Evolutionary conservation across 2,797 vertebrate genomes (phyloP), one percentile per base, ranked within the genome.

Genomic region (Silurus lanzhouensis): DNA sequence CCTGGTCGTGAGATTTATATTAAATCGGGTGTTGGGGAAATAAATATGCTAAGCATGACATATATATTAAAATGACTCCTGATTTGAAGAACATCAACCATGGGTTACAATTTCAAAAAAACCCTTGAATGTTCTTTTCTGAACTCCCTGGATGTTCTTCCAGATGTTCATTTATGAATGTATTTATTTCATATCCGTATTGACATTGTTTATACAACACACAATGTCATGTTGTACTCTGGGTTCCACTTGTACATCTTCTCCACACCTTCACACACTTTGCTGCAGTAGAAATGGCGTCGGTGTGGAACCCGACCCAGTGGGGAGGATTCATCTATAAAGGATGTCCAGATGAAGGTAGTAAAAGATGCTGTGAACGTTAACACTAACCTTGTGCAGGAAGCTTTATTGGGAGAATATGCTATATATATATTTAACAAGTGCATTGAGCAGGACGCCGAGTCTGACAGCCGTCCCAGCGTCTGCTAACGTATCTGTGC

Each of bases 301-400:
- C 88, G 81, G 52, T 81, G 17, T 27, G 77, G 83, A 81, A 85
- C 83, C 70, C 82, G 20, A 79, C 75, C 31, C 75, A 81, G 70
- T 22, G 12, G 80, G 66, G 76, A 78, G 44, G 71, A 83, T 81
- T 77, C 60, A 81, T 27, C 84, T 74, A 68, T 85, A 85, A 88
- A 89, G 76, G 60, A 67, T 63, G 6, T 85, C 83, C 87, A 89
- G 88, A 85, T 89, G 87, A 86, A 87, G 70, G 75, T 72, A 83
- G 85, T 87, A 89, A 89, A 89, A 85, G 81, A 84, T 79, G 61
- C 15, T 9, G 57, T 52, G 83, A 84, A 88, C 44, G 75, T 84
- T 83, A 74, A 78, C 61, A 66, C 82, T 19, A 13, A 58, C 14
- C 3, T 84, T 81, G 46, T 61, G 85, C 38, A 48, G 76, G 38